phyloP scores from a whole-genome alignment of 35 echinoderm and acorn worm genomes.

The Amphiura filiformis region DNA sequence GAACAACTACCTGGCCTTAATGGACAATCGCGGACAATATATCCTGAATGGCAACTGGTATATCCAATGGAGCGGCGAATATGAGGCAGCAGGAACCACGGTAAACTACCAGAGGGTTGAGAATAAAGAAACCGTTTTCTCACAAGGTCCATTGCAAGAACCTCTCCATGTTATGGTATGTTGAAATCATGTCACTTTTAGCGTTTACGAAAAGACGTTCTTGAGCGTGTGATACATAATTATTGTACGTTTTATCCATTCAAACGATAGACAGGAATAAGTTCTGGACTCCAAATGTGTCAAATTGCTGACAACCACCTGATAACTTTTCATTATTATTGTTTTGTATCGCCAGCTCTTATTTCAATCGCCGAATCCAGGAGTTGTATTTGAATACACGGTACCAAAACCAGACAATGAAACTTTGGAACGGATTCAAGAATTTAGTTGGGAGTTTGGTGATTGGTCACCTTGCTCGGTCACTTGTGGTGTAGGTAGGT shows the following conservation, averaged over 20 bases:
- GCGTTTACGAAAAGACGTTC: no score
- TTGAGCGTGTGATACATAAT: no score
- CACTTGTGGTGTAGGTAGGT: slow-evolving; percentile 84
- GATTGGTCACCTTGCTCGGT: slow-evolving; percentile 83
- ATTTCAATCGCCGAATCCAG: slow-evolving; percentile 58
- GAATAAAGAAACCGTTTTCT: slow-evolving; percentile 59
- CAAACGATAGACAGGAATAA: no score
- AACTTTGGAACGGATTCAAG: slow-evolving; percentile 2
- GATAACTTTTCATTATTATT: no score
- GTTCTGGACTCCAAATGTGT: no score
- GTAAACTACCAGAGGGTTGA: slow-evolving; percentile 58
- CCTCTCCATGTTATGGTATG: slow-evolving; percentile 80
- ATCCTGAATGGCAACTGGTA: slow-evolving; percentile 65
- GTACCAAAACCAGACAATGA: slow-evolving; percentile 61
- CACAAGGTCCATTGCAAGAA: slow-evolving; percentile 70
- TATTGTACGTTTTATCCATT: no score
- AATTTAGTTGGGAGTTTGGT: slow-evolving; percentile 47
- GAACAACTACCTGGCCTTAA: slow-evolving; percentile 71
- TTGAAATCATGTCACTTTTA: no score
- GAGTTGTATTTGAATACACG: slow-evolving; percentile 69
- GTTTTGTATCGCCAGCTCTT: not conserved
- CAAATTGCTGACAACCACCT: no score
- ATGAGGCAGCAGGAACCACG: slow-evolving; percentile 60
- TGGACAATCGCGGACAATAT: slow-evolving; percentile 55
- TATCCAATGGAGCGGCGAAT: slow-evolving; percentile 49